A percentile compares a stretch with the other conserved stretches of the same genome.
phyloP scores from a whole-genome alignment of 1,140 invertebrate species.

The Euura lappo region DNA sequence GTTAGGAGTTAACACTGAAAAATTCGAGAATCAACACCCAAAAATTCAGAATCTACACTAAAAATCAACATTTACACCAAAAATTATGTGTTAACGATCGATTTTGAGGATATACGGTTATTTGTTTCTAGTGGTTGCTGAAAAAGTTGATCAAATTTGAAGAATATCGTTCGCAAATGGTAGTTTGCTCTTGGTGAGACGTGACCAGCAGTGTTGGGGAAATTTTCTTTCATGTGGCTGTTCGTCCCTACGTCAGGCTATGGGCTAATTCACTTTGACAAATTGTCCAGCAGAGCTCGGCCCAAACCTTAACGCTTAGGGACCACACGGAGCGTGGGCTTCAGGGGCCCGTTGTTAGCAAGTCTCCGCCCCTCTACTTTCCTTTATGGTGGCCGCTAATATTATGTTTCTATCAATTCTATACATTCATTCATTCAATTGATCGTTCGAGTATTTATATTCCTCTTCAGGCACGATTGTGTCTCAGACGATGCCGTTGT shows the following conservation, averaged over 20 bases:
- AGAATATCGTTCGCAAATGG: background rate
- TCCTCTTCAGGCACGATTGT: background rate
- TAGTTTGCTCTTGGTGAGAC: background rate
- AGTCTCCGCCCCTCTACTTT: background rate
- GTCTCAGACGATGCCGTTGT: no score
- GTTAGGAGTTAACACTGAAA: no score
- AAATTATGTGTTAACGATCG: no score
- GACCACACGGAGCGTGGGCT: constrained; percentile 1
- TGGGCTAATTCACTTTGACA: constrained; percentile 3
- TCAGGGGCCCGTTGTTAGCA: background rate
- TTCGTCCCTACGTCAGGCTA: background rate
- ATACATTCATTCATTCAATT: background rate
- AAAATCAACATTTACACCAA: no score
- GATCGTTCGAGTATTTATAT: background rate
- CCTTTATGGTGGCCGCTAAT: background rate
- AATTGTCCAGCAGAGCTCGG: background rate
- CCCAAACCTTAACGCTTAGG: background rate
- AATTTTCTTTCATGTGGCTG: background rate
- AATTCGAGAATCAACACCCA: no score
- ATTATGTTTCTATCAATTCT: background rate
- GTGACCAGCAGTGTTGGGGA: background rate
- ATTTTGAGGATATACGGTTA: no score
- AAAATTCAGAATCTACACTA: no score
- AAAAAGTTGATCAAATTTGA: no score
- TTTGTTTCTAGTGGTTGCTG: no score